Base-by-base conservation (phyloP, 2,888 invertebrate species). In the Clepsis dumicolana region DNA sequence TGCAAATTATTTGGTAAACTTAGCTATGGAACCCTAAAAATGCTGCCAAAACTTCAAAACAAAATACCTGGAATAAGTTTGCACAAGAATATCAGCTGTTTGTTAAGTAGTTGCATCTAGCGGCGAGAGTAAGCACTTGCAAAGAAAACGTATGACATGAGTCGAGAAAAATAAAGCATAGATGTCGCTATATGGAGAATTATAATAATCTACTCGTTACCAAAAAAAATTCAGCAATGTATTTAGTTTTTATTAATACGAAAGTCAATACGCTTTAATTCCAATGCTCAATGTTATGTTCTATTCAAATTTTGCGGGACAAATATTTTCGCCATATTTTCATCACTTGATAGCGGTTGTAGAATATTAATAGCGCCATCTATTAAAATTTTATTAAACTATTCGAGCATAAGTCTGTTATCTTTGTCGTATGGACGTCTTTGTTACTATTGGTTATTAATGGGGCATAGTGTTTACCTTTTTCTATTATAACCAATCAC, bases 331-430 rank as follows among this genome's bases (percentile, higher is more conserved):
- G 18, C 10, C 48, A 67, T 16, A 41, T 50, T 62, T 57, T 57
- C 61, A 48, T 62, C 44, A 48, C 2, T 48, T 38, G 29, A 44
- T 4, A 62, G 32, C 21, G 18, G 32, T 12, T 62, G 32, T 27
- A 24, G 10, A 53, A 63, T 38, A 14, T n/a, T 41, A 27, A 57
- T 54, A 62, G 67, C 67, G 67, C 24, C 67, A 68, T 68, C 67
- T 64, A 25, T 64, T 52, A 44, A 59, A 62, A 59, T 24, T 24
- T 29, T 32, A 41, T 8, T 1, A 27, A 24, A 57, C 12, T 21
- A 41, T 61, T 44, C 29, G 10, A 4, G 2, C 38, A 12, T 29
- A 24, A 62, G 62, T 56, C 25, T 41, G 62, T 62, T 67, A 50
- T 63, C 56, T 7, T 38, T 56, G 56, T 29, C 27, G 21, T 50